Evolutionary conservation across 2,888 invertebrate species (phyloP).

Genomic region (Lithodes maja): DNA sequence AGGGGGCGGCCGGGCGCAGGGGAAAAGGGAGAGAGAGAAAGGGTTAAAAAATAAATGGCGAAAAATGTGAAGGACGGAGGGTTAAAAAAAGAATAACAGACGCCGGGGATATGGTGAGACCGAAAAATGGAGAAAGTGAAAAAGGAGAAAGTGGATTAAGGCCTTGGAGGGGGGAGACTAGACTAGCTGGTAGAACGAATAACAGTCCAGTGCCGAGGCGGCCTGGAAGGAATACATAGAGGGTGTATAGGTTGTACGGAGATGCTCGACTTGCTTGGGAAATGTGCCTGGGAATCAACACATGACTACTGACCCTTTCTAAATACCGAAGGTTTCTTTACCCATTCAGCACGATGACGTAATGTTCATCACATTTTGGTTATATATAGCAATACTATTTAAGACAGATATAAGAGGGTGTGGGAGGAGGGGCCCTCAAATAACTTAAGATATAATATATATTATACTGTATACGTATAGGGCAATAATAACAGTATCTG

Average conservation of each 20-base stretch:
- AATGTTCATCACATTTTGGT: too few relatives aligned
- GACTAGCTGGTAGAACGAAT: neutral
- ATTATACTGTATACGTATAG: too few relatives aligned
- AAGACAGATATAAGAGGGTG: too few relatives aligned
- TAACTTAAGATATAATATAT: too few relatives aligned
- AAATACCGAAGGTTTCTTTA: too few relatives aligned
- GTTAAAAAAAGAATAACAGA: neutral
- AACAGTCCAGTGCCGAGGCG: neutral
- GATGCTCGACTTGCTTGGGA: neutral
- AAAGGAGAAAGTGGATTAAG: conserved; percentile 13
- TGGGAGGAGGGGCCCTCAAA: too few relatives aligned
- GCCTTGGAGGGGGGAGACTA: neutral
- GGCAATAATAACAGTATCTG: too few relatives aligned
- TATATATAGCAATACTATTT: too few relatives aligned
- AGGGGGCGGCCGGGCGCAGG: neutral
- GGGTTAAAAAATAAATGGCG: neutral
- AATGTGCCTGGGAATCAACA: too few relatives aligned
- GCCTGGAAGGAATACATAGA: neutral
- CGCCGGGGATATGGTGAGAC: conserved; percentile 9
- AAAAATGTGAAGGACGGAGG: neutral
- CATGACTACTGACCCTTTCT: too few relatives aligned
- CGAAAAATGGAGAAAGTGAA: conserved; percentile 11
- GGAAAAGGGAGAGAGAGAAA: neutral
- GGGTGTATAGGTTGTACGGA: neutral
- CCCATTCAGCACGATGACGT: too few relatives aligned